phyloP scores from a whole-genome alignment of 1,140 invertebrate genomes.

The Brachionus sp. region DNA sequence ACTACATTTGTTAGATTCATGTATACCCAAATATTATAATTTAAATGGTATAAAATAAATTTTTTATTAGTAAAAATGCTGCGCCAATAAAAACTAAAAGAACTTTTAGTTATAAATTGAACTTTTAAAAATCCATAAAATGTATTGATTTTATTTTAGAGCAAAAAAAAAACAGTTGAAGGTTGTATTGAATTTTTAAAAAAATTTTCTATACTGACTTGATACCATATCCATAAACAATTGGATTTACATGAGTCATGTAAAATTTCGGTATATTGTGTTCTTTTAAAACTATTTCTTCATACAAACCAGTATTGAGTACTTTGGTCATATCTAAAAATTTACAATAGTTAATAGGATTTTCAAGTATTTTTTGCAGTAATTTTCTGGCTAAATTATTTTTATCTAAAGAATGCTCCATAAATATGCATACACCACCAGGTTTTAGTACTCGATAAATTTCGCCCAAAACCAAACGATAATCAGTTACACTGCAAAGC shows the following conservation, averaged over 20 bases:
- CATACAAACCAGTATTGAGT: background rate
- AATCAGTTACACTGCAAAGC: slow-evolving; percentile 19
- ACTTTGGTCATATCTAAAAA: slow-evolving; percentile 30
- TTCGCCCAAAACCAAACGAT: background rate
- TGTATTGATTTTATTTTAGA: too few relatives aligned
- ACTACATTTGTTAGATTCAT: too few relatives aligned
- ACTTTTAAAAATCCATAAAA: too few relatives aligned
- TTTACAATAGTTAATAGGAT: background rate
- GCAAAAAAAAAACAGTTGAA: too few relatives aligned
- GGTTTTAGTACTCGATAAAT: slow-evolving; percentile 35
- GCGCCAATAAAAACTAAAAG: too few relatives aligned
- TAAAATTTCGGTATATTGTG: slow-evolving; percentile 1
- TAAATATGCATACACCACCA: slow-evolving; percentile 31
- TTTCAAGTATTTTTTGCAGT: background rate
- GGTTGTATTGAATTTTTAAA: too few relatives aligned
- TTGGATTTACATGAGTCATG: background rate
- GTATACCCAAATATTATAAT: too few relatives aligned
- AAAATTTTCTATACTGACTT: background rate
- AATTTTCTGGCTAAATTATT: background rate
- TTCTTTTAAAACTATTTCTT: background rate
- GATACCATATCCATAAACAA: slow-evolving; percentile 40
- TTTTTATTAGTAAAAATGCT: too few relatives aligned
- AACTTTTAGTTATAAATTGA: too few relatives aligned
- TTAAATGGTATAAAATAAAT: too few relatives aligned
- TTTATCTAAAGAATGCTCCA: slow-evolving; percentile 39